These are phyloP conservation scores for Serilophus lunatus DNA, from an alignment of 2,113 vertebrate species.

Conservation along the genomic window DNA sequence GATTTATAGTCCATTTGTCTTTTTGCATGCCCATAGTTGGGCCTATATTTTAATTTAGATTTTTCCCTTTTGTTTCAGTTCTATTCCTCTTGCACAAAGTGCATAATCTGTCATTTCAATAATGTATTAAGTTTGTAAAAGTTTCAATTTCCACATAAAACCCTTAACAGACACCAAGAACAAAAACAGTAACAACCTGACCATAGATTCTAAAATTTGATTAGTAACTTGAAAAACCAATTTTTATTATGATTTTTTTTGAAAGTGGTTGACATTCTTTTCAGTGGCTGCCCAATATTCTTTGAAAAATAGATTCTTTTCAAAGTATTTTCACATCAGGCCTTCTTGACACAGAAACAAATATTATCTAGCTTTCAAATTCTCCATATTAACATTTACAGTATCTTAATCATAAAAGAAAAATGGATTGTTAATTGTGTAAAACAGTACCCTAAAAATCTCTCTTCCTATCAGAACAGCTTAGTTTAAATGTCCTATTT, in stretches of 20 bases:
- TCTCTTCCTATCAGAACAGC: not conserved
- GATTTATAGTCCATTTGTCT: not conserved
- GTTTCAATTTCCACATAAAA: not conserved
- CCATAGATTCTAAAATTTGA: not conserved
- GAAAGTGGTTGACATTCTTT: not conserved
- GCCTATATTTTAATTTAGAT: not conserved
- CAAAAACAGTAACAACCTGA: not conserved
- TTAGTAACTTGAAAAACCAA: not conserved
- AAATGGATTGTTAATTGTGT: not conserved
- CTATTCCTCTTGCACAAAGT: not conserved
- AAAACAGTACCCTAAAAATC: not conserved
- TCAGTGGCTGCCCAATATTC: not conserved
- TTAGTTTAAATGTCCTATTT: not conserved
- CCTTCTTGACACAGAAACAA: not conserved
- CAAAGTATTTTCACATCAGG: not conserved
- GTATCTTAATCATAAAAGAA: not conserved
- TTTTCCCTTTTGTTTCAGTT: not conserved
- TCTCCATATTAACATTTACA: not conserved
- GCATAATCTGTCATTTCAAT: not conserved
- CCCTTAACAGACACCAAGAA: not conserved
- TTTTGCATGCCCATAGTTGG: not conserved
- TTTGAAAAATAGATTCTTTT: not conserved
- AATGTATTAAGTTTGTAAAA: not conserved
- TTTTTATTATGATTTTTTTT: not conserved
- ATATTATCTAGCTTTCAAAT: not conserved